Base-by-base conservation (phyloP, 1,140 invertebrate genomes). In the Nasonia longicornis region DNA sequence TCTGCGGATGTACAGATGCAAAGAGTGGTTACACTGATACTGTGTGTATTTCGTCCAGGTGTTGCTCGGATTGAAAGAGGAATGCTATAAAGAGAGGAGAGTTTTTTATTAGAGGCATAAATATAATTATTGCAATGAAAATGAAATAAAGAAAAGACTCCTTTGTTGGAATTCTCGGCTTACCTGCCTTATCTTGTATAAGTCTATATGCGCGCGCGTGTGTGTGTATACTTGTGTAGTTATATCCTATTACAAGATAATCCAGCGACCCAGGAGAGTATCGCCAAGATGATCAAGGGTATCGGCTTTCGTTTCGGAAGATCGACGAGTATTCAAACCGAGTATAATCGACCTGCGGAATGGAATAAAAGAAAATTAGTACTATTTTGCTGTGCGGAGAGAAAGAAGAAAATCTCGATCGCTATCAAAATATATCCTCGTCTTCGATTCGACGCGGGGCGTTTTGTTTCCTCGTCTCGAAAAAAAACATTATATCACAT, bases 171-270 rank as follows among this genome's bases (percentile, higher is more conserved):
- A 78, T 67, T 78, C 76, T 70, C 66, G 29, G n/a, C 66, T 78
- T 78, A 70, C 66, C 42, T 52, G 48, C 26, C 52, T 70, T 78
- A 70, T 72, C 35, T 79, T 16, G 2, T 42, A 48, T 42, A 29
- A 73, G 22, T 73, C 29, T 64, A 63, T 20, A 12, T 58, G 3
- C 4, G 7, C 64, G 7, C 64, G 42, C 12, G 26, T 42, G 42
- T 72, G 38, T 20, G 16, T 63, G 16, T 52, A 48, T 58, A 58
- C 20, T 58, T 63, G 69, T 79, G 69, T 72, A 63, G 66, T 78
- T 78, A 71, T 31, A 79, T 79, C 77, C 45, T 66, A 73, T 79
- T 79, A 66, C 78, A 69, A 73, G 52, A 64, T 79, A 66, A 29
- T 66, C 22, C 38, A 66, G 26, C 26, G 16, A 73, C 58, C 38